A percentile compares a stretch with the other conserved stretches of the same genome.
Evolutionary conservation across 2,113 vertebrate genomes (phyloP).

Genomic region (Anser cygnoides): DNA sequence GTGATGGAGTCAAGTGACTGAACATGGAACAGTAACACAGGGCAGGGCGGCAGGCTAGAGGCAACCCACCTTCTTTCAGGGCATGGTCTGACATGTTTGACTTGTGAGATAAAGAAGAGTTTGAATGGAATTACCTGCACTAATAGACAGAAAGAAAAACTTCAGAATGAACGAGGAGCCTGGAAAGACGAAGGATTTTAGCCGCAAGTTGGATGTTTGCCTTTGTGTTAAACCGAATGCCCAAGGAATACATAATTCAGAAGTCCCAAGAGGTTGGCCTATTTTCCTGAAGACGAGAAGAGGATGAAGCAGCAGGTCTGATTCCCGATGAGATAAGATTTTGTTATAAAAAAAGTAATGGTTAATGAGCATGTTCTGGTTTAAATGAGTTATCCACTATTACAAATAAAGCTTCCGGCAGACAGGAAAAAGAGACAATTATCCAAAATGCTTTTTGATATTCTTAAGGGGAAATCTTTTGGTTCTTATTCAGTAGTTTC

Average conservation of each 20-base stretch:
- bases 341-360: conserved; percentile 22
- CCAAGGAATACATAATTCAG: conserved; percentile 47
- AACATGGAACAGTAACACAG: neutral
- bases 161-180: neutral
- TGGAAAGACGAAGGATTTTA: neutral
- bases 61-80: neutral
- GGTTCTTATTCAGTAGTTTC: neutral
- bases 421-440: conserved; percentile 3
- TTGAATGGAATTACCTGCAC: neutral
- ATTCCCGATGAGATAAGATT: conserved; percentile 46
- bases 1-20: neutral
- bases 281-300: conserved; percentile 36
- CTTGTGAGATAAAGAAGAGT: neutral
- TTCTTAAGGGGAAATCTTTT: conserved; percentile 30
- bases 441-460: neutral
- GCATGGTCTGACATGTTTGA: neutral
- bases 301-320: conserved; percentile 31
- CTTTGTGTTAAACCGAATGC: conserved; percentile 14
- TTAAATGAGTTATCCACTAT: conserved; percentile 38
- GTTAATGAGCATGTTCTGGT: conserved; percentile 23
- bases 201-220: neutral
- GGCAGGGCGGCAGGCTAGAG: neutral
- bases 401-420: neutral
- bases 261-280: conserved; percentile 32
- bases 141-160: neutral